Percentiles rank a stretch among this genome's conserved stretches.
Evolutionary conservation across 2,113 vertebrate genomes (phyloP).

Genomic region (Takifugu bimaculatus): DNA sequence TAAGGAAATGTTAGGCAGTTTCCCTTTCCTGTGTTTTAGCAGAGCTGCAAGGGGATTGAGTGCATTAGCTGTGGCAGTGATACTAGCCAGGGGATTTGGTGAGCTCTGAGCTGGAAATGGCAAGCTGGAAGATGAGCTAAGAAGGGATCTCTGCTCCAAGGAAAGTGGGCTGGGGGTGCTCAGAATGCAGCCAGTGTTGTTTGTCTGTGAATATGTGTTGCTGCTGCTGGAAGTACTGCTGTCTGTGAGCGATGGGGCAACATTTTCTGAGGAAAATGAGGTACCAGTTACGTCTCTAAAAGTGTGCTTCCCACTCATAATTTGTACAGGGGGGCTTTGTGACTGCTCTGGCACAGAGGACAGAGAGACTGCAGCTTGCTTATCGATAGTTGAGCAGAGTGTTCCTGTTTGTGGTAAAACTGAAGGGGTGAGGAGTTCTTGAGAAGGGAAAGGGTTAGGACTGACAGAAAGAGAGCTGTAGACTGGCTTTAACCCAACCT

Average conservation of each 20-base stretch:
- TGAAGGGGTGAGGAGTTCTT: slow-evolving; percentile 72
- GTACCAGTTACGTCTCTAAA: slow-evolving; percentile 68
- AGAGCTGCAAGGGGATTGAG: slow-evolving; percentile 89
- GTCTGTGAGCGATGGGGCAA: slow-evolving; percentile 47
- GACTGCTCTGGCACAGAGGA: slow-evolving; percentile 70
- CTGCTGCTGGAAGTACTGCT: slow-evolving; percentile 54
- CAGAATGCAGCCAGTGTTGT: slow-evolving; percentile 55
- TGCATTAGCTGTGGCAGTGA: slow-evolving; percentile 88
- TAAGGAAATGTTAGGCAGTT: slow-evolving; percentile 85
- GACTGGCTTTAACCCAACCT: slow-evolving; percentile 73
- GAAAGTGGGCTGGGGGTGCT: slow-evolving; percentile 76
- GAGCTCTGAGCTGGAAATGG: slow-evolving; percentile 95
- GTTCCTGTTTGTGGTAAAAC: slow-evolving; percentile 80
- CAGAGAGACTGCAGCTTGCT: slow-evolving; percentile 69
- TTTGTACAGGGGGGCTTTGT: slow-evolving; percentile 73
- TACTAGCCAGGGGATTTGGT: slow-evolving; percentile 92
- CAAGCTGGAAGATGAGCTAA: slow-evolving; percentile 80
- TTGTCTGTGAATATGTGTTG: slow-evolving; percentile 66
- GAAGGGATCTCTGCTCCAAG: slow-evolving; percentile 77
- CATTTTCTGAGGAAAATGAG: slow-evolving; percentile 67
- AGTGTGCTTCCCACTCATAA: slow-evolving; percentile 69
- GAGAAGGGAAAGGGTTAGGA: slow-evolving; percentile 75
- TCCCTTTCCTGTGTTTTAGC: slow-evolving; percentile 92
- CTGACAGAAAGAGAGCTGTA: slow-evolving; percentile 67
- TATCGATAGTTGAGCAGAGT: slow-evolving; percentile 68